phyloP scores from a whole-genome alignment of 2,113 vertebrate species.

The Phaethon lepturus region DNA sequence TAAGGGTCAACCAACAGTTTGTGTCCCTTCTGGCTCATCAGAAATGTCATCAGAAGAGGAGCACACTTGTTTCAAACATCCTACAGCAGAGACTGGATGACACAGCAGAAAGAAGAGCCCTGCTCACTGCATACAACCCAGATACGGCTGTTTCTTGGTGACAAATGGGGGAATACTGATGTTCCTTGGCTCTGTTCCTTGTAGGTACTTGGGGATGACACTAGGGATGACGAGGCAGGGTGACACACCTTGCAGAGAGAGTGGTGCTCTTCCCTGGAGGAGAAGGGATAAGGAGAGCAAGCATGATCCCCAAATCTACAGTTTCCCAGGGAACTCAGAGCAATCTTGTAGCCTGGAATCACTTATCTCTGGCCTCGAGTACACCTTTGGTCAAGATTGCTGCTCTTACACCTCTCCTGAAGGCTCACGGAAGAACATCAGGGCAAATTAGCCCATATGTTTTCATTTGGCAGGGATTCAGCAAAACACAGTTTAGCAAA shows the following conservation, averaged over 20 bases:
- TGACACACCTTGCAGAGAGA: background rate
- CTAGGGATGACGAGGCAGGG: background rate
- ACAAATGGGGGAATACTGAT: background rate
- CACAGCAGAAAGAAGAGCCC: background rate
- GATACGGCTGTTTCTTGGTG: background rate
- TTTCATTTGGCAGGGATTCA: constrained; percentile 30
- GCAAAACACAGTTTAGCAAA: background rate
- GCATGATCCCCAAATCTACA: background rate
- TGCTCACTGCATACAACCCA: background rate
- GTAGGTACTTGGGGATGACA: background rate
- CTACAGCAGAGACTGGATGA: background rate
- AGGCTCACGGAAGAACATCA: background rate
- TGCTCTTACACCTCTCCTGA: background rate
- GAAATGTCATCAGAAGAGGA: background rate
- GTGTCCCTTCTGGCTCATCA: background rate
- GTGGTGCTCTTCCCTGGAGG: background rate
- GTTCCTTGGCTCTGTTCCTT: background rate
- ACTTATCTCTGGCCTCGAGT: background rate
- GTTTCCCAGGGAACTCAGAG: background rate
- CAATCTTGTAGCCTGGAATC: background rate
- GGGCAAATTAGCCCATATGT: constrained; percentile 28
- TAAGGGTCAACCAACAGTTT: background rate
- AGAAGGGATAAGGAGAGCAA: background rate
- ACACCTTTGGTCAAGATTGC: background rate
- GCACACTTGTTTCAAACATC: background rate